These are phyloP conservation scores for Eulithis prunata DNA, from an alignment of 2,888 invertebrate genomes.

Conservation along the genomic window DNA sequence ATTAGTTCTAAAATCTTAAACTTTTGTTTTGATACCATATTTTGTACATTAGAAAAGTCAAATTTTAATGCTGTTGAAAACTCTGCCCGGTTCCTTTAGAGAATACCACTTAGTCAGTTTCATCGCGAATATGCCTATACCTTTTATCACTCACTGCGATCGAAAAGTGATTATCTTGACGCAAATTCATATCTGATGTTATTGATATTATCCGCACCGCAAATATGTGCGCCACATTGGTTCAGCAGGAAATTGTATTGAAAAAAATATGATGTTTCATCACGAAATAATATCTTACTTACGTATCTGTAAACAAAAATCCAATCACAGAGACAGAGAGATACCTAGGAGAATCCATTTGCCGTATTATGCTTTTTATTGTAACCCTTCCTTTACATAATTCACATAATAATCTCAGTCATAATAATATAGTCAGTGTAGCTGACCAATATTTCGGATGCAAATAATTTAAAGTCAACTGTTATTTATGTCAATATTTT, in stretches of 20 bases:
- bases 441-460: neutral
- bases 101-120: too few species aligned
- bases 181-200: slow-evolving; percentile 1
- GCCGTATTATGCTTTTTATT: neutral
- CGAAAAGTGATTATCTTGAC: too few species aligned
- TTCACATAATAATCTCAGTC: neutral
- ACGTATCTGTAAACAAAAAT: neutral
- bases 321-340: neutral
- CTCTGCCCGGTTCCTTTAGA: too few species aligned
- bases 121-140: too few species aligned
- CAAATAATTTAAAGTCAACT: neutral
- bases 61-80: too few species aligned
- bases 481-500: neutral
- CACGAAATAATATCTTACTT: neutral
- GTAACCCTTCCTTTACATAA: neutral
- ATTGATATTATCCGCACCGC: neutral
- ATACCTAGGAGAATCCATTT: slow-evolving; percentile 8
- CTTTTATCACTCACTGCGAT: too few species aligned
- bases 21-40: too few species aligned
- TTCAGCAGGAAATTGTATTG: neutral
- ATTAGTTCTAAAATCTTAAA: too few species aligned
- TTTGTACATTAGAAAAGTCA: too few species aligned
- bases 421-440: neutral
- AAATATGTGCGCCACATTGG: neutral
- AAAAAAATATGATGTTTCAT: neutral